These are phyloP conservation scores for Collichthys lucidus DNA, from an alignment of 2,113 vertebrate genomes.

Conservation along the genomic window DNA sequence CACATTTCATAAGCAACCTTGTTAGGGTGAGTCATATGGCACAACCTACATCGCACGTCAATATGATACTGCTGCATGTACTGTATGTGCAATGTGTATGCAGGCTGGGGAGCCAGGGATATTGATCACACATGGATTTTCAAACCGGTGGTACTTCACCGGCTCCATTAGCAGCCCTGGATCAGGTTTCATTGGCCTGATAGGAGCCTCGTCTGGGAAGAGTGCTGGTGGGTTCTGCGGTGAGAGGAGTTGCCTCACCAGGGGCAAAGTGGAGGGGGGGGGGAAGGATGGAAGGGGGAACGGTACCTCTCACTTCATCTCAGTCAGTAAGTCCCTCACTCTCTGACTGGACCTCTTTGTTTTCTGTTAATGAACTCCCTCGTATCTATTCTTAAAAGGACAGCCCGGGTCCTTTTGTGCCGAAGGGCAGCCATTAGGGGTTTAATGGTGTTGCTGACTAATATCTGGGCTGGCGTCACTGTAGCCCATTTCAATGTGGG, in stretches of 20 bases:
- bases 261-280: constrained; percentile 42
- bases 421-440: constrained; percentile 79
- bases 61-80: constrained; percentile 55
- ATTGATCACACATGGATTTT: constrained; percentile 88
- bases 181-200: constrained; percentile 85
- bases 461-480: constrained; percentile 75
- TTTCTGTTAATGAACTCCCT: constrained; percentile 86
- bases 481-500: constrained; percentile 60
- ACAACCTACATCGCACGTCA: constrained; percentile 27
- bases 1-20: constrained; percentile 49
- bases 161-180: constrained; percentile 84
- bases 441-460: constrained; percentile 84
- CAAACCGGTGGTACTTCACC: constrained; percentile 79
- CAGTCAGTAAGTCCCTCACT: constrained; percentile 65
- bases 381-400: constrained; percentile 83
- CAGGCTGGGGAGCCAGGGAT: constrained; percentile 78
- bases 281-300: constrained; percentile 54
- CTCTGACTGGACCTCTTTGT: constrained; percentile 83
- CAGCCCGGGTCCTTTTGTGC: constrained; percentile 72
- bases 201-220: constrained; percentile 79
- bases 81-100: constrained; percentile 50
- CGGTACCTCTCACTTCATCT: constrained; percentile 59
- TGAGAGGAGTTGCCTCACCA: constrained; percentile 67
- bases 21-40: constrained; percentile 66
- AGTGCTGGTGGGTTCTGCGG: constrained; percentile 76